Evolutionary conservation across 2,888 invertebrate genomes (phyloP).

Genomic region (Pogonocherus hispidulus): DNA sequence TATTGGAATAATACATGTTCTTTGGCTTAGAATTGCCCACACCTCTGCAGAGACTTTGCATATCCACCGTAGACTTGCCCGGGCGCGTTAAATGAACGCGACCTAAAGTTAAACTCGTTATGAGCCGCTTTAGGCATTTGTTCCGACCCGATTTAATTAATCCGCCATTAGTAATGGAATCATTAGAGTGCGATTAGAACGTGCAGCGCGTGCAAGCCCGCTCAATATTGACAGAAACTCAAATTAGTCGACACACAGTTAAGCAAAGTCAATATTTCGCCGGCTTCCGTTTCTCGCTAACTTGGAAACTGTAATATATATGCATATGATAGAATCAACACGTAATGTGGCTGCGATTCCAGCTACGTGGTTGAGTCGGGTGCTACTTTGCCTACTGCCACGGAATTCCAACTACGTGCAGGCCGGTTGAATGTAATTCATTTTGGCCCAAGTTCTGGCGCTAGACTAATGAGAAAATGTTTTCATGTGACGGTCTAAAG

Average conservation of each 20-base stretch:
- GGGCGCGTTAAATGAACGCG: background rate
- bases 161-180: slow-evolving; percentile 30
- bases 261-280: slow-evolving; percentile 39
- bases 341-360: slow-evolving; percentile 38
- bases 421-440: background rate
- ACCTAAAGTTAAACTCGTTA: slow-evolving; percentile 17
- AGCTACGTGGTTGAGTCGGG: slow-evolving; percentile 8
- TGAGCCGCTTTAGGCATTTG: slow-evolving; percentile 22
- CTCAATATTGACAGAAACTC: slow-evolving; percentile 37
- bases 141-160: slow-evolving; percentile 30
- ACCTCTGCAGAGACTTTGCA: slow-evolving; percentile 6
- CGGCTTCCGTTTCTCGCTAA: background rate
- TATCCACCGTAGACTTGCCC: slow-evolving; percentile 2
- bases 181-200: slow-evolving; percentile 29
- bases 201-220: slow-evolving; percentile 35
- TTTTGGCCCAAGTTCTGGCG: background rate
- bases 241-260: slow-evolving; percentile 36
- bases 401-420: slow-evolving; percentile 17
- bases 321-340: slow-evolving; percentile 49
- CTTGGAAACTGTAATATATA: slow-evolving; percentile 33
- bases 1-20: too few relatives aligned
- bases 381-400: slow-evolving; percentile 6
- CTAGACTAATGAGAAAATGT: background rate
- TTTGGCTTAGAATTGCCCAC: too few relatives aligned
- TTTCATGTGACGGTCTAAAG: too few relatives aligned